A percentile compares a stretch with the other conserved stretches of the same genome.
phyloP scores from a whole-genome alignment of 2,888 invertebrate species.

The Caenorhabditis sinica region DNA sequence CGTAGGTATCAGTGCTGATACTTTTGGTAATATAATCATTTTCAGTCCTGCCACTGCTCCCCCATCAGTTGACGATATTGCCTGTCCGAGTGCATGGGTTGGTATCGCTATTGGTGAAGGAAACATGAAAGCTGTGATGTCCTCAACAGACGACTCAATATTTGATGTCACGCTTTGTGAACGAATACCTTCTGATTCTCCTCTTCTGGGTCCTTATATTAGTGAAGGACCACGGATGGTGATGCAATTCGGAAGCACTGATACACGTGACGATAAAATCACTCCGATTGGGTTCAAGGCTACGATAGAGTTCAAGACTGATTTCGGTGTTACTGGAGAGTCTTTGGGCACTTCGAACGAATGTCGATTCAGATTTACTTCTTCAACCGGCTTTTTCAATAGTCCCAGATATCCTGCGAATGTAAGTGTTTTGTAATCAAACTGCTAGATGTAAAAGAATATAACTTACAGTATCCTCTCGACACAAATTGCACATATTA shows the following conservation, averaged over 20 bases:
- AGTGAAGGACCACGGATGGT: constrained; percentile 83
- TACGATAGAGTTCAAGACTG: constrained; percentile 84
- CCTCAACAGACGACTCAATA: constrained; percentile 77
- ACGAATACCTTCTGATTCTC: constrained; percentile 64
- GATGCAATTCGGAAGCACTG: constrained; percentile 84
- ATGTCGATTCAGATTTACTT: constrained; percentile 84
- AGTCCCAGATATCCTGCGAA: constrained; percentile 84
- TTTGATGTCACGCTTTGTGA: constrained; percentile 82
- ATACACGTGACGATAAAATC: constrained; percentile 70
- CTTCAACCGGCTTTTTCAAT: constrained; percentile 84
- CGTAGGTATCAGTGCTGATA: constrained; percentile 16
- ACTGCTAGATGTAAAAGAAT: not conserved
- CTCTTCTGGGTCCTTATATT: constrained; percentile 77
- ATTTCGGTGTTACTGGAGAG: constrained; percentile 85
- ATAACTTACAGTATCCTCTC: constrained; percentile 83
- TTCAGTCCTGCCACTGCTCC: constrained; percentile 54
- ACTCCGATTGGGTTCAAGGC: constrained; percentile 84
- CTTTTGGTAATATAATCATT: too few relatives aligned
- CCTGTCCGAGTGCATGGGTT: constrained; percentile 78
- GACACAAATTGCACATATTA: constrained; percentile 85
- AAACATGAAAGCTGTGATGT: constrained; percentile 77
- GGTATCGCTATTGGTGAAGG: constrained; percentile 76
- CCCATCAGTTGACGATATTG: constrained; percentile 67
- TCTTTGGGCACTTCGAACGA: constrained; percentile 84
- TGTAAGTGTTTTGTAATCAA: constrained; percentile 62